Conservation (phyloP, 1,140 invertebrate species). For the Mycetomoellerius zeteki region DNA sequence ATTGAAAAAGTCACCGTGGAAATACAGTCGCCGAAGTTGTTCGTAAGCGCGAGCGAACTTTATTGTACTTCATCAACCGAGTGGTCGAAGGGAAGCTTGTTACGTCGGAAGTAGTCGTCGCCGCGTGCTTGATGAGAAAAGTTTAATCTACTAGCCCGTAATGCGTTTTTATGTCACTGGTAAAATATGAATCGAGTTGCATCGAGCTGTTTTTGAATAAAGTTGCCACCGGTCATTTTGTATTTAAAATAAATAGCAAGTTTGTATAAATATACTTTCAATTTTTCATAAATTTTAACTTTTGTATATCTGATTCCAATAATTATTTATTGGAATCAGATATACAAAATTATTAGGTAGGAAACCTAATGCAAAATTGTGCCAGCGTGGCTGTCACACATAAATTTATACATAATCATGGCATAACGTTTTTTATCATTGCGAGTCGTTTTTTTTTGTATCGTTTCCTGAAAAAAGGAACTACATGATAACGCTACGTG, state of each 20-base stretch:
- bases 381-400: background rate
- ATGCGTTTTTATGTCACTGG: conserved; percentile 69
- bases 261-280: background rate
- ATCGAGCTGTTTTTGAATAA: conserved; percentile 55
- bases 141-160: conserved; percentile 71
- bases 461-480: background rate
- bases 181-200: conserved; percentile 69
- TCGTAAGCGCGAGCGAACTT: conserved; percentile 71
- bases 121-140: conserved; percentile 74
- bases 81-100: conserved; percentile 61
- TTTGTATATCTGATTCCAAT: background rate
- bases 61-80: conserved; percentile 69
- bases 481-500: conserved; percentile 52
- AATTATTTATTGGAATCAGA: too few species aligned
- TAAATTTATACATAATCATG: background rate
- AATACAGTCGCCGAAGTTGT: conserved; percentile 65
- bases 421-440: background rate
- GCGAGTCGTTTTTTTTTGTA: conserved; percentile 5
- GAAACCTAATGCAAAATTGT: background rate
- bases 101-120: conserved; percentile 52
- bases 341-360: too few species aligned
- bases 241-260: background rate
- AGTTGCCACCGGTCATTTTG: background rate
- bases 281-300: background rate
- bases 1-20: conserved; percentile 42